Evolutionary conservation across 1,140 invertebrate genomes (phyloP), one percentile per base, ranked within the genome.

Genomic region (Heliconius melpomene): DNA sequence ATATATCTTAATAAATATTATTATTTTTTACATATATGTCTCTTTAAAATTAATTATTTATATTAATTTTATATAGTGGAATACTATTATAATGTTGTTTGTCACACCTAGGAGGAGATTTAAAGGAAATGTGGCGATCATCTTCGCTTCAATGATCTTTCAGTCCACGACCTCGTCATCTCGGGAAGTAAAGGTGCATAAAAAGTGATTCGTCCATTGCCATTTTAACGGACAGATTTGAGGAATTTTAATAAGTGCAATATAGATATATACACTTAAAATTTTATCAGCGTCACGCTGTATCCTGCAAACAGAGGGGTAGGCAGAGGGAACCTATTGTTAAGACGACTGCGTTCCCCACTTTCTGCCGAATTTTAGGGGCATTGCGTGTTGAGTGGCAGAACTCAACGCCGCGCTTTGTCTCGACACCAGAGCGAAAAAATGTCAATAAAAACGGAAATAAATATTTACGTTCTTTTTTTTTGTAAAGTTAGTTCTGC

Each of bases 61-160:
- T 0, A 46, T 46, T 3, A 46, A 46, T 46, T 46, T 18, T 16
- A 6, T 52, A 2, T 52, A 52, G 18, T 52, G 5, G 5, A 52
- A 20, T 52, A 18, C 50, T 52, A 52, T 50, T 50, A 50, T 50
- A 18, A 50, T 1, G 7, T 57, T n/a, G 2, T 57, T 9, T 20
- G 18, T 57, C 8, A 11, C n/a, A 57, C 7, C n/a, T 66, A n/a
- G 23, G 3, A 66, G 23, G 13, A 1, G n/a, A 66, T 66, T 26
- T 26, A 16, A 66, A 66, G 57, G 57, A 66, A 66, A 66, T 66
- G 57, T 66, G 13, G 23, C 9, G 57, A 66, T 66, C 57, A 26
- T 66, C 57, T 29, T 26, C 57, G 57, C 57, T 66, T 66, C 57
- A 66, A 66, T 26, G 23, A 66, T 66, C 57, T 26, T 66, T 26